phyloP scores from a whole-genome alignment of 2,113 vertebrate species.

The Leucosticte australis region DNA sequence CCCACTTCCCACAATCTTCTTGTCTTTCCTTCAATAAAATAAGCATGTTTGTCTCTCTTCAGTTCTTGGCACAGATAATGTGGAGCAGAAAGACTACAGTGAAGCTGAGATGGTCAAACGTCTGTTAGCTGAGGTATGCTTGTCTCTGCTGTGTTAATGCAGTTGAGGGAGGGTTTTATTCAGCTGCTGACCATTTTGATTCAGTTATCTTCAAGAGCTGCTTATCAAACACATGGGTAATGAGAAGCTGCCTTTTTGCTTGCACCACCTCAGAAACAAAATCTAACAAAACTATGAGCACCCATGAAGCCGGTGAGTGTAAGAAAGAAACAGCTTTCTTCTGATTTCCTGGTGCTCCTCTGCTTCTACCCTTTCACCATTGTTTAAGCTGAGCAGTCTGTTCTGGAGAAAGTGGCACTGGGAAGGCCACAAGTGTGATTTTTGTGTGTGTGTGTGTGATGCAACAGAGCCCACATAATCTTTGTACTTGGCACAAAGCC shows the following conservation, averaged over 20 bases:
- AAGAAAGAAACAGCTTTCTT: background rate
- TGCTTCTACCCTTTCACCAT: background rate
- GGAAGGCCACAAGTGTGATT: background rate
- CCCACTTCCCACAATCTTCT: background rate
- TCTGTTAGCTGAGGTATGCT: conserved; percentile 88
- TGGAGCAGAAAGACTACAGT: conserved; percentile 88
- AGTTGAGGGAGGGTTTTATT: background rate
- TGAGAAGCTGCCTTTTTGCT: background rate
- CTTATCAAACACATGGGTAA: background rate
- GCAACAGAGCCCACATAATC: background rate
- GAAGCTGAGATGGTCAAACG: conserved; percentile 92
- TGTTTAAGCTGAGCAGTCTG: background rate
- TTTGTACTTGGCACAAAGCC: background rate
- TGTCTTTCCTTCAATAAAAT: background rate
- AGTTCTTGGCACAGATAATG: conserved; percentile 86
- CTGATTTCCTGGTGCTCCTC: background rate
- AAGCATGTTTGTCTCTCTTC: conserved; percentile 14
- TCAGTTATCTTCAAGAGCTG: background rate
- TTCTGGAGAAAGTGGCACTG: background rate
- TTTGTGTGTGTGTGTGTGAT: background rate
- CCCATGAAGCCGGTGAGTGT: background rate
- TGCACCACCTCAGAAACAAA: background rate
- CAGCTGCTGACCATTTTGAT: background rate
- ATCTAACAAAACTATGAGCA: background rate
- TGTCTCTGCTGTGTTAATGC: background rate